Evolutionary conservation across 2,113 vertebrate genomes (phyloP), one percentile per base, ranked within the genome.

Genomic region (Oncorhynchus gorbuscha): DNA sequence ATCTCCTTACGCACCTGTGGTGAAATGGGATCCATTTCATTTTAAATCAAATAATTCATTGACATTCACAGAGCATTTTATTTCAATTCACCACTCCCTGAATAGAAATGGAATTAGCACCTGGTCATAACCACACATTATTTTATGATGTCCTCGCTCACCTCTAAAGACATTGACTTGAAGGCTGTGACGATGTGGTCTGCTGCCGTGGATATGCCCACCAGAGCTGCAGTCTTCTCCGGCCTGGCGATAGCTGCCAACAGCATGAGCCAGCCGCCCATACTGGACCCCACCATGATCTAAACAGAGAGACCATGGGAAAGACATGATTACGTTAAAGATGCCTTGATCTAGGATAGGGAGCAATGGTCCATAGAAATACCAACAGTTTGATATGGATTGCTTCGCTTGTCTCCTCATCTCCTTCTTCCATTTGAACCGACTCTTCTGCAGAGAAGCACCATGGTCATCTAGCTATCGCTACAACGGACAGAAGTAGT

Each of bases 261-360:
- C 72, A 99, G 91, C 97, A 99, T 99, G 73, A 99, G 91, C 97
- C 97, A 99, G 3, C 96, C 97, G 3, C 97, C 97, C 81, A 99
- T 91, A 85, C 97, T 97, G 73, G 95, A 95, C 18, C 97, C 97
- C 76, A 98, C 96, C 22, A 98, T 69, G 83, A 98, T 97, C 97
- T 99, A 81, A 48, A 90, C 55, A 18, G 18, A 18, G 18, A 11
- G 39, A 45, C 39, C 39, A 49, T 75, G 18, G 32, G 39, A 77
- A 55, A 2, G 64, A 0, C 22, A 72, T 12, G 14, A 69, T 71
- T 5, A 39, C 6, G 11, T 6, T 14, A 58, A 58, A 58, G 16
- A 58, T 58, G 55, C 20, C 14, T 58, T 8, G 55, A 20, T 20
- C 55, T 58, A 7, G 55, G 39, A 45, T 45, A 45, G 55, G 55